Conservation (phyloP, 2,797 vertebrate genomes). For the Hipposideros larvatus region DNA sequence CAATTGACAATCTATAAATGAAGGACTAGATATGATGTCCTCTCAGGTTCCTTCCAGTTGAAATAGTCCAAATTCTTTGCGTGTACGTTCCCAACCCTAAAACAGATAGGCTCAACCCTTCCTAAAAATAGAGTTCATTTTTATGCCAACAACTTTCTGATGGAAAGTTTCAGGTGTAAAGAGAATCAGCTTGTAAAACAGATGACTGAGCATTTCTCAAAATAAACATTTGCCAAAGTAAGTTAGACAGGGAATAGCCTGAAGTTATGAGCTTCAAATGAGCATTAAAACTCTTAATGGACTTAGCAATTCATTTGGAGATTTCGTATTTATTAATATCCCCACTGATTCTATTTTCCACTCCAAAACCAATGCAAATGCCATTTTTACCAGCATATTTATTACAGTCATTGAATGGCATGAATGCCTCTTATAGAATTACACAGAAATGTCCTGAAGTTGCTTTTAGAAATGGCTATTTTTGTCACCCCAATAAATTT, state of each 20-base stretch:
- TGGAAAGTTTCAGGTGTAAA: constrained; percentile 70
- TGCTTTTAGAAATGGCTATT: constrained; percentile 75
- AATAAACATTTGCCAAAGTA: constrained; percentile 77
- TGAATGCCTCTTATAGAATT: constrained; percentile 70
- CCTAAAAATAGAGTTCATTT: constrained; percentile 18
- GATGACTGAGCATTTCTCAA: constrained; percentile 77
- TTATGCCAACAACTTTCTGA: neutral
- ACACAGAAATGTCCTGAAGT: constrained; percentile 70
- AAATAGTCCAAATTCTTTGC: neutral
- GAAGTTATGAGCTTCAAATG: constrained; percentile 72
- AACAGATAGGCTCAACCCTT: neutral
- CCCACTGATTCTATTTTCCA: constrained; percentile 74
- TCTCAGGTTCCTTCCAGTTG: neutral
- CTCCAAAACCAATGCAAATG: constrained; percentile 73
- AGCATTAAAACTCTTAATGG: constrained; percentile 80
- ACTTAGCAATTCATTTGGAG: constrained; percentile 77
- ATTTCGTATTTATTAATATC: constrained; percentile 79
- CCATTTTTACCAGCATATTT: constrained; percentile 80
- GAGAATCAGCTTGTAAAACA: constrained; percentile 72
- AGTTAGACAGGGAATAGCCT: constrained; percentile 66
- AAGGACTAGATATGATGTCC: neutral
- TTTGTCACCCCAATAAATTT: neutral
- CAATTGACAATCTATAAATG: neutral
- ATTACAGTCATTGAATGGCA: constrained; percentile 66
- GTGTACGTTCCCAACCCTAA: neutral